A percentile compares a stretch with the other conserved stretches of the same genome.
Conservation (phyloP, 1,140 invertebrate genomes). For the Cyclina sinensis region DNA sequence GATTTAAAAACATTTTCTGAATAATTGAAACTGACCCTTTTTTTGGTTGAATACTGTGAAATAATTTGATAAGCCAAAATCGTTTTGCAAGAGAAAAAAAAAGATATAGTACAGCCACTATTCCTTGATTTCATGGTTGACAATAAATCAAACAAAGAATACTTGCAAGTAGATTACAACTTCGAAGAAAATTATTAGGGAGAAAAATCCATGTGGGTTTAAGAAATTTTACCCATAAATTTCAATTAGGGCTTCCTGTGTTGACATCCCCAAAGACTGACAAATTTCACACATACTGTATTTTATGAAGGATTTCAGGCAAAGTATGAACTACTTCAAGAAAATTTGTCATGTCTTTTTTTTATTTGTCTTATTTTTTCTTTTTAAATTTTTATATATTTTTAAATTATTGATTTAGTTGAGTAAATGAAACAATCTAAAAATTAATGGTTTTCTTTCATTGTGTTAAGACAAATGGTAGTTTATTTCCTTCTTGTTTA, state of each 20-base stretch:
- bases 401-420: no score
- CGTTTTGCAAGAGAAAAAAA: not conserved
- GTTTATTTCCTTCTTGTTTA: no score
- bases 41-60: conserved; percentile 4
- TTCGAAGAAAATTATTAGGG: not conserved
- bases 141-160: not conserved
- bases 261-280: not conserved
- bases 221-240: not conserved
- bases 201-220: not conserved
- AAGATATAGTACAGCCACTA: no score
- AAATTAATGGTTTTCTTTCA: no score
- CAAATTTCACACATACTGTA: not conserved
- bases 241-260: not conserved
- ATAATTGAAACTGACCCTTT: conserved; percentile 44
- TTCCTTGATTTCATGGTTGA: not conserved
- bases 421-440: no score
- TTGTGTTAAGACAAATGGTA: no score
- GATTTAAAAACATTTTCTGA: conserved; percentile 41
- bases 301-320: not conserved
- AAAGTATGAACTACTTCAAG: not conserved
- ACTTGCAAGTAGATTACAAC: not conserved
- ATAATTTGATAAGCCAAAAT: conserved; percentile 14
- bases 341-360: no score
- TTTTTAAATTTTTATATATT: no score
- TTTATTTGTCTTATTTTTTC: no score